phyloP scores from a whole-genome alignment of 2,113 vertebrate genomes.

The Thunnus maccoyii region DNA sequence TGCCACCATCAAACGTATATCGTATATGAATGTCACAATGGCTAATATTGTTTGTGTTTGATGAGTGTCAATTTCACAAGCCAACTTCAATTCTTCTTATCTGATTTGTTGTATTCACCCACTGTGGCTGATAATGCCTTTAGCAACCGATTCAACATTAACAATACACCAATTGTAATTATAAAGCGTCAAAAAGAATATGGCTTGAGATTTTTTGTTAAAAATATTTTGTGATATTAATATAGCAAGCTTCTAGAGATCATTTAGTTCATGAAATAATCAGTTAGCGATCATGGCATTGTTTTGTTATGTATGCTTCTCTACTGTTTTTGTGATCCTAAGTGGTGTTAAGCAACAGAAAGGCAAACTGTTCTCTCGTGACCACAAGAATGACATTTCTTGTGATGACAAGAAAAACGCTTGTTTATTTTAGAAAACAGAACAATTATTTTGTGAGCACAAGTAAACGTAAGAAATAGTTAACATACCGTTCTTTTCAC shows the following conservation, averaged over 20 bases:
- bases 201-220: background rate
- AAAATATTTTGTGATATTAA: background rate
- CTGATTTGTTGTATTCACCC: background rate
- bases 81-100: background rate
- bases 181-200: accelerated
- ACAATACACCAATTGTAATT: background rate
- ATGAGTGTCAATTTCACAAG: background rate
- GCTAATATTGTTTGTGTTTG: background rate
- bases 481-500: no score
- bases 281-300: background rate
- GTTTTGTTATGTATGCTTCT: background rate
- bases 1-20: background rate
- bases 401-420: no score
- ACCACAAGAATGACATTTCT: background rate
- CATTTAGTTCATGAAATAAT: background rate
- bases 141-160: background rate
- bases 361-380: background rate
- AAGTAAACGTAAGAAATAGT: no score
- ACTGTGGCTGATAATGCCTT: background rate
- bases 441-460: no score
- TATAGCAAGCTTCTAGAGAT: background rate
- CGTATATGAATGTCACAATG: background rate
- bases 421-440: no score
- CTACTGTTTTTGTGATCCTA: background rate
- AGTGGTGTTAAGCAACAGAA: background rate